Evolutionary conservation across 2,797 vertebrate genomes (phyloP).

Genomic region (Monodelphis domestica): DNA sequence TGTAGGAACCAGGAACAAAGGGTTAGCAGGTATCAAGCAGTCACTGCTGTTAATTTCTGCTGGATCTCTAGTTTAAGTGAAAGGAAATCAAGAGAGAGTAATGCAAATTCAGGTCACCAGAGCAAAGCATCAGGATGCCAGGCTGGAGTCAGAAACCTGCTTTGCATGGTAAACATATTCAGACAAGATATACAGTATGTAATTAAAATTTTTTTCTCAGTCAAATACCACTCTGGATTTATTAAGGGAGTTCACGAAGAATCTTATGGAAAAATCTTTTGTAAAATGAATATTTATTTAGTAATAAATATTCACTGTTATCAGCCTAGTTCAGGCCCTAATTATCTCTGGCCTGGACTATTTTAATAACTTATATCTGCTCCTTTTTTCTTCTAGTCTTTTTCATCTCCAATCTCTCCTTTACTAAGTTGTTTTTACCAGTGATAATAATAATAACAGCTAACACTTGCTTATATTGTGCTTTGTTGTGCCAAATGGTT

Average conservation of each 20-base stretch:
- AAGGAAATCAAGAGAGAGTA: background rate
- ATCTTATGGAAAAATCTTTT: background rate
- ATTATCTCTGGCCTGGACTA: background rate
- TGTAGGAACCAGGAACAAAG: background rate
- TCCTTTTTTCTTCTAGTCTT: background rate
- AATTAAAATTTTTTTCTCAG: background rate
- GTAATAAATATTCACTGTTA: background rate
- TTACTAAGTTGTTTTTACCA: background rate
- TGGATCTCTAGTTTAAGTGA: background rate
- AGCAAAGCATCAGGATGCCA: background rate
- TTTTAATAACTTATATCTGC: background rate
- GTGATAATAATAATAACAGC: background rate
- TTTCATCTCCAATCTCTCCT: background rate
- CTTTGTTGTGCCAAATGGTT: background rate
- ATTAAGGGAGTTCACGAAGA: background rate
- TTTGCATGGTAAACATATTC: background rate
- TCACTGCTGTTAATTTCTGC: background rate
- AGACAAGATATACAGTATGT: background rate
- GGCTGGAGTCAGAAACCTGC: background rate
- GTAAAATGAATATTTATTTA: background rate
- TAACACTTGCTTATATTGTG: background rate
- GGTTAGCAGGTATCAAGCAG: background rate
- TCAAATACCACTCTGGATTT: background rate
- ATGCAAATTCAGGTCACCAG: conserved; percentile 5
- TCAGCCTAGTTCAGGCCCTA: background rate